A percentile compares a stretch with the other conserved stretches of the same genome.
These are phyloP conservation scores for Cirrhinus mrigala DNA, from an alignment of 2,797 vertebrate species.

Conservation along the genomic window DNA sequence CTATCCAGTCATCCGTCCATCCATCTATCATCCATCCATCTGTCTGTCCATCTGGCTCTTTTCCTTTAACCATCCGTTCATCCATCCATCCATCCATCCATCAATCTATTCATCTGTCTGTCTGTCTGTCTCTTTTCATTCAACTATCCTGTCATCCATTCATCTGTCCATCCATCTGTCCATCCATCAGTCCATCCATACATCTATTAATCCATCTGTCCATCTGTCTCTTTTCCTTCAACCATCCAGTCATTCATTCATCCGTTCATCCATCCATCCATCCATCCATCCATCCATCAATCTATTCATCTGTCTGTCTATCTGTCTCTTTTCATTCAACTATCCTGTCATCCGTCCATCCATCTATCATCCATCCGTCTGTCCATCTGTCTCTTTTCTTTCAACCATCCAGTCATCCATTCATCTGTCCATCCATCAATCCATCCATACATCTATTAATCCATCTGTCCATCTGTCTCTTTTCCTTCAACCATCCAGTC, in stretches of 20 bases:
- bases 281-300: too few relatives aligned
- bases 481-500: too few relatives aligned
- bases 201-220: too few relatives aligned
- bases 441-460: too few relatives aligned
- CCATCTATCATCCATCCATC: too few relatives aligned
- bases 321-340: background rate
- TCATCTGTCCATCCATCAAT: background rate
- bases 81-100: background rate
- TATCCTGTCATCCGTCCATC: background rate
- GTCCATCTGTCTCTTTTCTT: background rate
- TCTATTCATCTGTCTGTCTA: background rate
- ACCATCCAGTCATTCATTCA: too few relatives aligned
- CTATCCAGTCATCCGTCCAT: too few relatives aligned
- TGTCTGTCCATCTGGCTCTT: background rate
- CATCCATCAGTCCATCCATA: too few relatives aligned
- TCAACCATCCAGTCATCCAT: background rate
- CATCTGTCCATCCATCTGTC: background rate
- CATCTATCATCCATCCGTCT: background rate
- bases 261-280: too few relatives aligned
- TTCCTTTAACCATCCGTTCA: background rate
- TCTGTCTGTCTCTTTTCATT: background rate
- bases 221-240: too few relatives aligned
- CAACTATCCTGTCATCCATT: background rate
- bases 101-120: background rate
- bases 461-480: too few relatives aligned